Base-by-base conservation (phyloP, 2,888 invertebrate genomes). In the Laspeyria flexula region DNA sequence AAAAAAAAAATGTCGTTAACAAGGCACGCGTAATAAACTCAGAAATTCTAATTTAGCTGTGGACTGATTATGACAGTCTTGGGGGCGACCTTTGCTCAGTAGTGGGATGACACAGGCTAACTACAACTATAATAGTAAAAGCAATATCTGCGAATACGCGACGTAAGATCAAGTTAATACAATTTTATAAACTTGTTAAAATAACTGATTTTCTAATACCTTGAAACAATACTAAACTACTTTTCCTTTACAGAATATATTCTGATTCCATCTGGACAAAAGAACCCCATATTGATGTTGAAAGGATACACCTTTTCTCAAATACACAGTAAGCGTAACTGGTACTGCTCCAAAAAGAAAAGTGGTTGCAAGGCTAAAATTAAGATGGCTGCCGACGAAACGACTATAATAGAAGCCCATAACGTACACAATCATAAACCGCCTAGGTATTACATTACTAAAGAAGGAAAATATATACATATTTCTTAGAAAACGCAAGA, bases 221-320 rank as follows among this genome's bases (percentile, higher is more conserved):
- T n/a, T n/a, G n/a, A n/a, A n/a, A n/a, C n/a, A n/a, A 21, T 5
- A 21, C 21, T 3, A 3, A 21, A 21, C 5, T 21, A 2, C 21
- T 2, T 21, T 21, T 21, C 3, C 21, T 21, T 71, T 67, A 27
- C 64, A 68, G 68, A 56, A 7, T 69, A 58, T 25, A 43, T 38
- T 3, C 45, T 73, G 1, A 62, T 71, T 27, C 63, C 64, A 15
- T 33, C 54, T 12, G 41, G 61, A 12, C 35, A 33, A 0, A 68
- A 66, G 13, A 60, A 62, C 12, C 46, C 42, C 0, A 37, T 75
- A n/a, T 35, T 74, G 0, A 65, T 74, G 66, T 23, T 65, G 4
- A 60, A 55, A 5, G 71, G 71, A 0, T 79, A 57, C 46, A 79
- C 76, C 0, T 80, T 70, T 18, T 57, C 69, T 0, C 65, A 67